Conservation (phyloP, 2,888 invertebrate genomes). For the Oscheius onirici region DNA sequence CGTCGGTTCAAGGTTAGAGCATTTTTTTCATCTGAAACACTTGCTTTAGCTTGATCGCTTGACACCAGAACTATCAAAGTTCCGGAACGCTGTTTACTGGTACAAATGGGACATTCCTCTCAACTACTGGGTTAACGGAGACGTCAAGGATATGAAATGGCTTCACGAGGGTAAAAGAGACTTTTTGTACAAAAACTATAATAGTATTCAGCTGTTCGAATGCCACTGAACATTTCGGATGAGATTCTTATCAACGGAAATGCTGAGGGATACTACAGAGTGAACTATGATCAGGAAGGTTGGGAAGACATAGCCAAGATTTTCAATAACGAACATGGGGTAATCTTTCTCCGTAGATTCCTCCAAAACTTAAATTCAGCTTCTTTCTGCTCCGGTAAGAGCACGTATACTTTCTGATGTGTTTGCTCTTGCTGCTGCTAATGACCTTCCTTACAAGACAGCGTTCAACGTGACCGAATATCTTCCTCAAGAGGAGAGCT, state of each 20-base stretch:
- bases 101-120: slow-evolving; percentile 70
- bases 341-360: neutral
- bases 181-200: no score
- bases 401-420: slow-evolving; percentile 88
- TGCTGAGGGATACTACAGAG: slow-evolving; percentile 67
- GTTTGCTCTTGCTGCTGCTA: slow-evolving; percentile 75
- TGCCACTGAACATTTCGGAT: slow-evolving; percentile 48
- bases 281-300: slow-evolving; percentile 51
- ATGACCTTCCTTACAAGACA: slow-evolving; percentile 76
- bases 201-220: slow-evolving; percentile 40
- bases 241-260: slow-evolving; percentile 65
- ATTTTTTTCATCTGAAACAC: neutral
- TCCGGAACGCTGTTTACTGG: slow-evolving; percentile 64
- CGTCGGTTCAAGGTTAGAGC: slow-evolving; percentile 59
- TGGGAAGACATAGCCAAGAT: slow-evolving; percentile 48
- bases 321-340: slow-evolving; percentile 38
- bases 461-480: slow-evolving; percentile 52
- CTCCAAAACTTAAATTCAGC: no score
- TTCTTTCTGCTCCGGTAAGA: slow-evolving; percentile 36
- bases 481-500: slow-evolving; percentile 42
- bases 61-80: slow-evolving; percentile 57
- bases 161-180: slow-evolving; percentile 52
- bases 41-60: slow-evolving; percentile 40
- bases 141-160: slow-evolving; percentile 57
- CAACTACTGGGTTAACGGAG: slow-evolving; percentile 59